Conservation (phyloP, 1,140 invertebrate genomes). For the Leguminivora glycinivorella region DNA sequence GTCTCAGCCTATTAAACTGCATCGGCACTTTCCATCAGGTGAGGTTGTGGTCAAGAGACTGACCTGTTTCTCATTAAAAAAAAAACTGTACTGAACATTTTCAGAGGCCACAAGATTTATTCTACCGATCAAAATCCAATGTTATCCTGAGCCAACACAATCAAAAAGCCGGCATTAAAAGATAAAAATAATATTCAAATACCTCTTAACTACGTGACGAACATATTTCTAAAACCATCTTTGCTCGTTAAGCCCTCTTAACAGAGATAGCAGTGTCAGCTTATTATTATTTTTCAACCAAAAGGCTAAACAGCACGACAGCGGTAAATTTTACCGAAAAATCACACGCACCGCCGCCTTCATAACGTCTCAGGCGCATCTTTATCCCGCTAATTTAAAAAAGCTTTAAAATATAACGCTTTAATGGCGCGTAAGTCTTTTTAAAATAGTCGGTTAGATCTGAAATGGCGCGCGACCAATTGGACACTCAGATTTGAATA, state of each 20-base stretch:
- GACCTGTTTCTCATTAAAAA: too few species aligned
- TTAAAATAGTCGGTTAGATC: not conserved
- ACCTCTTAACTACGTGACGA: conserved; percentile 12
- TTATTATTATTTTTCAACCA: conserved; percentile 22
- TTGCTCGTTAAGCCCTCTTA: conserved; percentile 25
- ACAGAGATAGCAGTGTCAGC: conserved; percentile 30
- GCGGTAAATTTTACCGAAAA: conserved; percentile 29
- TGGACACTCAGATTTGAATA: conserved; percentile 31
- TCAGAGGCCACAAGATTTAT: too few species aligned
- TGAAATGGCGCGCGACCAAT: conserved; percentile 33
- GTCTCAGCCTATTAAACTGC: too few species aligned
- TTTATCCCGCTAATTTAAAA: not conserved
- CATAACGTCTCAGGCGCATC: conserved; percentile 18
- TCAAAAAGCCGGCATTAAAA: not conserved
- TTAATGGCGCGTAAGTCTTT: not conserved
- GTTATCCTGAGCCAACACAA: conserved; percentile 2
- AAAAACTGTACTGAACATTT: too few species aligned
- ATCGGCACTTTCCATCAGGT: too few species aligned
- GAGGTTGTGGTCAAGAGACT: too few species aligned
- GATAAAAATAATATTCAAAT: not conserved
- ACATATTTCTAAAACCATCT: conserved; percentile 15
- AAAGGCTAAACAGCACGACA: conserved; percentile 28
- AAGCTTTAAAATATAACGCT: not conserved
- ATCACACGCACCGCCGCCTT: conserved; percentile 29
- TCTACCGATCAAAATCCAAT: not conserved